Evolutionary conservation across 2,797 vertebrate genomes (phyloP).

Genomic region (Nothura maculosa): DNA sequence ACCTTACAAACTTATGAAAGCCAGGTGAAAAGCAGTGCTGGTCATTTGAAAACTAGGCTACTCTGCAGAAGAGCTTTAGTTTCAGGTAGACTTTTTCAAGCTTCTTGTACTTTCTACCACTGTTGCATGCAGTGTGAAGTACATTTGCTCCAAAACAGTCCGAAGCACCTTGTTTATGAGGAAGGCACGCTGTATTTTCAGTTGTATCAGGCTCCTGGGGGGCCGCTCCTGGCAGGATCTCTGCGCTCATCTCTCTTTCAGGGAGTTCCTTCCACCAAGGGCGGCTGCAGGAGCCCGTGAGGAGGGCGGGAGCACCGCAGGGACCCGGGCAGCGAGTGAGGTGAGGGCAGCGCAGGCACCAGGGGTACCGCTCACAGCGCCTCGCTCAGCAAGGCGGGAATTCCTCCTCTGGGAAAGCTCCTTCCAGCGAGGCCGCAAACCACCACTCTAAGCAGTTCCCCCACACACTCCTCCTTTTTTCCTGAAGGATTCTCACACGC

Average conservation of each 20-base stretch:
- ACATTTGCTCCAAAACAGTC: background rate
- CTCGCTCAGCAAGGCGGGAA: rapidly evolving
- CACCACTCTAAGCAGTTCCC: background rate
- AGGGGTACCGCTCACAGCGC: background rate
- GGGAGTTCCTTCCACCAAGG: background rate
- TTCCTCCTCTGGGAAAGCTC: background rate
- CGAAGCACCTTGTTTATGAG: background rate
- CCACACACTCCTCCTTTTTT: background rate
- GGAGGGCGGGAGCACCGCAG: background rate
- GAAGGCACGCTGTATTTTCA: background rate
- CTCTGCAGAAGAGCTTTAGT: background rate
- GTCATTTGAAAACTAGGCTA: background rate
- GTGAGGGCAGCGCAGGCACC: too few relatives aligned
- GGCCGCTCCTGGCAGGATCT: background rate
- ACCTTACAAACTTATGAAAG: background rate
- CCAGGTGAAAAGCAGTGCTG: background rate
- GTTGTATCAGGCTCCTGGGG: background rate
- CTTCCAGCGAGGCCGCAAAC: background rate
- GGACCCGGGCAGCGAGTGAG: background rate
- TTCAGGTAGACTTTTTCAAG: background rate
- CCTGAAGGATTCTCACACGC: background rate
- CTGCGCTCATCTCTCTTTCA: background rate
- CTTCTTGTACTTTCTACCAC: background rate
- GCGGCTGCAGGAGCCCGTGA: background rate
- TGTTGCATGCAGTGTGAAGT: background rate